Base-by-base conservation (phyloP, 2,888 invertebrate genomes). In the Pristionchus japonicus region DNA sequence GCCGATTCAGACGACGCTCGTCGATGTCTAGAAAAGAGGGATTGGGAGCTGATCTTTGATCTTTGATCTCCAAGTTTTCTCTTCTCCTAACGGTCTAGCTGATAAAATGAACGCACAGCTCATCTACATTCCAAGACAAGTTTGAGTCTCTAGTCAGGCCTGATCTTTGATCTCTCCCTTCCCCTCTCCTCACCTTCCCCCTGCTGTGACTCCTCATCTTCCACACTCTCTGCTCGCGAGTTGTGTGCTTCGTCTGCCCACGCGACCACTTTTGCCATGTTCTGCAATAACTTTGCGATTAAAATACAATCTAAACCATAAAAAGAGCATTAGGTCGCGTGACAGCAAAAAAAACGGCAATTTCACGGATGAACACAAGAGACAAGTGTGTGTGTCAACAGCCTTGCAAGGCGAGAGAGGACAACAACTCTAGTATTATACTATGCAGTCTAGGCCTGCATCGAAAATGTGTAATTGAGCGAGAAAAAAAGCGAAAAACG, bases 1-100 rank as follows among this genome's bases (percentile, higher is more conserved):
- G 95, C 82, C 96, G 96, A 94, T 96, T 96, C 93, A 96, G 96
- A 91, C 97, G 95, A 92, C 96, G 96, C 89, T 96, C 95, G 93
- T 97, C 97, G 96, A 97, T 97, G 52, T 83, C 82, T 77, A 17
- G 11, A 31, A 43, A 3, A 70, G 70, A 17, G n/a, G n/a, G n/a
- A n/a, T n/a, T n/a, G n/a, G n/a, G n/a, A n/a, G n/a, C 20, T 70
- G 70, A 70, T 70, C 70, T 37, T 70, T 70, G 67, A 67, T 91
- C 91, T 86, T 91, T 91, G n/a, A 89, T 88, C 31, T 43, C 20
- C 20, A 61, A 70, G 20, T 49, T 88, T 34, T 61, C 47, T 85
- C 89, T 88, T 86, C 87, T 89, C 57, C 57, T 43, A 43, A 6
- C 11, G n/a, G n/a, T n/a, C n/a, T n/a, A n/a, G n/a, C n/a, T n/a